Conservation (phyloP, 2,888 invertebrate genomes). For the Dichetophora obliterata region DNA sequence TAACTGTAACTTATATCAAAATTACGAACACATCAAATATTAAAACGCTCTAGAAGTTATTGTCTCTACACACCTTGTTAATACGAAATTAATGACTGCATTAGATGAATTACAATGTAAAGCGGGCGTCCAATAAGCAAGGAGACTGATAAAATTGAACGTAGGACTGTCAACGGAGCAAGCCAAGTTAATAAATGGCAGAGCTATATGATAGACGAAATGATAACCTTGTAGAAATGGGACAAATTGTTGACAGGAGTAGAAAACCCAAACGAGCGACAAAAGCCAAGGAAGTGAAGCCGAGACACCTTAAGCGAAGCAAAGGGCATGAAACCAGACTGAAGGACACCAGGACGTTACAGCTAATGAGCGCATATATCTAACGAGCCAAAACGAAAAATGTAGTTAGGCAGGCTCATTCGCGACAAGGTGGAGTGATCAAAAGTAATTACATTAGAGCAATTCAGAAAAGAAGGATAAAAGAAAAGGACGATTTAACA, state of each 20-base stretch:
- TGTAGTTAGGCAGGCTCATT: too few species aligned
- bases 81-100: slow-evolving; percentile 72
- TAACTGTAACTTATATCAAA: slow-evolving; percentile 23
- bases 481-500: neutral
- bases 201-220: slow-evolving; percentile 18
- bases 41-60: slow-evolving; percentile 11
- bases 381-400: slow-evolving; percentile 29
- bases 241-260: slow-evolving; percentile 51
- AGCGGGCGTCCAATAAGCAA: neutral
- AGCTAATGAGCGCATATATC: slow-evolving; percentile 30
- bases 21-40: neutral
- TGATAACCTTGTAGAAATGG: slow-evolving; percentile 37
- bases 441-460: neutral
- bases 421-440: neutral
- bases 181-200: slow-evolving; percentile 21
- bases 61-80: slow-evolving; percentile 69
- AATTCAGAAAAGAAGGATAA: neutral
- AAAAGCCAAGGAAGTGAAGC: neutral
- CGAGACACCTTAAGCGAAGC: neutral
- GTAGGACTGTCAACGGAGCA: neutral
- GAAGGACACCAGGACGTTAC: slow-evolving; percentile 8
- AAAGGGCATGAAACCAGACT: neutral
- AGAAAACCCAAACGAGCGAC: neutral
- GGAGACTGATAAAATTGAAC: neutral
- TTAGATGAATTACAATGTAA: slow-evolving; percentile 64